Percentiles rank a stretch among this genome's conserved stretches.
Conservation (phyloP, 2,888 invertebrate genomes). For the Pseudococcus longispinus region DNA sequence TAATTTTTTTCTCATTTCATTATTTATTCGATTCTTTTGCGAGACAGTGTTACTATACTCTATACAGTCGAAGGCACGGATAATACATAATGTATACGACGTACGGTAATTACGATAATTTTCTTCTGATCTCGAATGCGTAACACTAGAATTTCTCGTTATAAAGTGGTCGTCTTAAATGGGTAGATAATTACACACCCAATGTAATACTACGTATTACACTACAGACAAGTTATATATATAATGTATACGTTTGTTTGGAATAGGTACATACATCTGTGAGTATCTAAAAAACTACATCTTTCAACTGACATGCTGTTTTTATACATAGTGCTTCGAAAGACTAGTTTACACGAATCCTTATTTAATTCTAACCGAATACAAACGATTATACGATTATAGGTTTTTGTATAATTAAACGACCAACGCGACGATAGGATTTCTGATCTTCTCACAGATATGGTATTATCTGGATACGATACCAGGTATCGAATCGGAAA, state of each 20-base stretch:
- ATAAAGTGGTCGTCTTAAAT: slow-evolving; percentile 18
- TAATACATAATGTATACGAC: background rate
- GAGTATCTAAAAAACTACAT: background rate
- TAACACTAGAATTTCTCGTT: slow-evolving; percentile 26
- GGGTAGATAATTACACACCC: slow-evolving; percentile 17
- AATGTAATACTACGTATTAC: background rate
- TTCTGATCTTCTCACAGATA: background rate
- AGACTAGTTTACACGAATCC: slow-evolving; percentile 5
- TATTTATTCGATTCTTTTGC: background rate
- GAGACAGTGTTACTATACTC: background rate
- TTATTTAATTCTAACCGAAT: background rate
- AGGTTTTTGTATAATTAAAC: slow-evolving; percentile 5
- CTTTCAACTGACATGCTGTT: background rate
- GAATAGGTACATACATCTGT: background rate
- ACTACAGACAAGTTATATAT: background rate
- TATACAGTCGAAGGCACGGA: background rate
- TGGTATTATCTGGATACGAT: background rate
- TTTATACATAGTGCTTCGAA: background rate
- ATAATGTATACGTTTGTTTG: background rate
- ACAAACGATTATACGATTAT: slow-evolving; percentile 14
- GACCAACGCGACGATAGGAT: background rate
- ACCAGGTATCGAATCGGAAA: background rate
- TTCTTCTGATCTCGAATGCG: background rate
- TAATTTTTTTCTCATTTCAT: background rate
- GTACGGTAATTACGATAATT: slow-evolving; percentile 19